Base-by-base conservation (phyloP, 2,797 vertebrate genomes). In the Agapornis canus region DNA sequence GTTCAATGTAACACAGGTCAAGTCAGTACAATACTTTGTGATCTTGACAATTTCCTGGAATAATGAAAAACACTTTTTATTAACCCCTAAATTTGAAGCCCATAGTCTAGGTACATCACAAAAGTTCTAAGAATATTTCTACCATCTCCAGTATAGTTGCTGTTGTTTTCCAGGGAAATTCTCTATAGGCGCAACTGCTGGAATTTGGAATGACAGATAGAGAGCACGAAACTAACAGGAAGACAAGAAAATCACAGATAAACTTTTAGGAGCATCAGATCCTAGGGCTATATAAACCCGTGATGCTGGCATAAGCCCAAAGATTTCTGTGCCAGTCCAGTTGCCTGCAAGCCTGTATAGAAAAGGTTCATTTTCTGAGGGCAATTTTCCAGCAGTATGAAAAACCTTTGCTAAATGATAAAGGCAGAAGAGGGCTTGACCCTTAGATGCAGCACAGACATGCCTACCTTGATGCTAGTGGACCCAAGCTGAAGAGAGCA, bases 31-130 rank as follows among this genome's bases (percentile, higher is more conserved):
- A 91, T 81, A 80, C 95, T 97, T 90, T 75, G 90, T n/a, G 93
- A 94, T 96, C 93, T 51, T 95, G 97, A 96, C 97, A 63, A 94
- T 95, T 97, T 97, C 97, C 97, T 97, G 96, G 93, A 97, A 97
- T 93, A 85, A 90, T 81, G 72, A 94, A 82, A 76, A 95, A 88
- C 92, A 92, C 69, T 94, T 95, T 94, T 92, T 90, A 66, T 96
- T 92, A 97, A 95, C 68, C 35, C 95, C 63, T 95, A 80, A 84
- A 86, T 87, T 72, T 94, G 92, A 97, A 96, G 65, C 51, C 69
- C 63, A 54, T 27, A 64, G 71, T 82, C 89, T 39, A 93, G 89
- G 80, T 76, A 66, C 51, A 82, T 80, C 82, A 66, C 45, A 87
- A 82, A 83, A 92, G 49, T 48, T 82, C 91, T 63, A 83, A 77